Base-by-base conservation (phyloP, 2,797 vertebrate species). In the Enteromius radiatus region DNA sequence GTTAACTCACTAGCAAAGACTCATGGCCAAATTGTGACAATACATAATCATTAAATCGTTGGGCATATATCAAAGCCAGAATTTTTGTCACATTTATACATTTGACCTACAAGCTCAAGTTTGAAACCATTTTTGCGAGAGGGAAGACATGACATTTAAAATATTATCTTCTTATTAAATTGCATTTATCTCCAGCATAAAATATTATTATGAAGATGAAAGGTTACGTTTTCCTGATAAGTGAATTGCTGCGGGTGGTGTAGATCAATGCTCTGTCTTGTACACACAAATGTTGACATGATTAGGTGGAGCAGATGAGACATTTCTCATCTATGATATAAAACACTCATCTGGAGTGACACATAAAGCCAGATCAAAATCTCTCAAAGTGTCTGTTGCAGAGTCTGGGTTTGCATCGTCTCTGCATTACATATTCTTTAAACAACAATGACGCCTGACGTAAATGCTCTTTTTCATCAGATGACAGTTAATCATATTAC, bases 351-450 rank as follows among this genome's bases (percentile, higher is more conserved):
- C 54, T 76, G 61, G 76, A 81, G 56, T 79, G 81, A 83, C 61
- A 10, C 61, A 63, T 77, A 82, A 85, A 88, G 61, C 15, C 5
- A 52, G 79, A 17, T 65, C 80, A 64, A 87, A 89, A 86, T 73
- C 80, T 84, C 86, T 87, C 84, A 83, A 41, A 59, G 23, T 31
- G 73, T 15, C 0, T 45, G 76, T 28, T 54, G 68, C 68, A 63
- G 45, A 68, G 59, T 80, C 81, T n/a, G 80, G 54, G 80, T 38
- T 64, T 75, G 73, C 84, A 82, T 81, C 83, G 90, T 83, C 82
- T 73, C 76, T 80, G 64, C n/a, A 56, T 80, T 59, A 56, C 54
- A 76, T 49, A 49, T 80, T 76, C 74, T 85, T 70, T 74, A 45
- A 82, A 49, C 52, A 47, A 49, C 31, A 80, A 89, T 82, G 31